phyloP scores from a whole-genome alignment of 1,140 invertebrate species.

The Zaprionus lachaisei region DNA sequence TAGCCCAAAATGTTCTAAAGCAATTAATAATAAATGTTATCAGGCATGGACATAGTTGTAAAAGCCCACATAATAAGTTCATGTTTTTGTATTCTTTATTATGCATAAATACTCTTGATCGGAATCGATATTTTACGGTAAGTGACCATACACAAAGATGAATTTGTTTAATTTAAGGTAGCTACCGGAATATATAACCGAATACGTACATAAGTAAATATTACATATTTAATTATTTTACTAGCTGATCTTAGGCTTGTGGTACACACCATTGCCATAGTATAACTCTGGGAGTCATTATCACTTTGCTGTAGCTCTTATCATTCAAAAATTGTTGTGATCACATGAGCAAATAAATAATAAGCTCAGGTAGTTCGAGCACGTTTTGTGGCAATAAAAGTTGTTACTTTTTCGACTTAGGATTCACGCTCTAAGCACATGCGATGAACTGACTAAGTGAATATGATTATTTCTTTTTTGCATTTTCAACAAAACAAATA shows the following conservation, averaged over 20 bases:
- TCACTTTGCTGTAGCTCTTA: neutral
- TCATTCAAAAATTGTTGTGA: neutral
- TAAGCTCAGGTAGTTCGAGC: neutral
- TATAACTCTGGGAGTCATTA: neutral
- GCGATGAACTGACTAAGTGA: neutral
- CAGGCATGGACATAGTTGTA: too few species aligned
- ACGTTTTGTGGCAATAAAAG: conserved; percentile 4
- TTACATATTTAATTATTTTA: neutral
- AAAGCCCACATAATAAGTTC: too few species aligned
- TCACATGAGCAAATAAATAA: conserved; percentile 8
- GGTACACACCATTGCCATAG: neutral
- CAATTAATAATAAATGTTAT: too few species aligned
- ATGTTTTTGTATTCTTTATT: too few species aligned
- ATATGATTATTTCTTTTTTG: neutral
- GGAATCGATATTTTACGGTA: too few species aligned
- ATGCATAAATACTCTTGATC: too few species aligned
- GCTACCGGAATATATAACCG: neutral
- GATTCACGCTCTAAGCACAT: neutral
- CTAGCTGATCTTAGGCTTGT: neutral
- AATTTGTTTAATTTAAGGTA: neutral
- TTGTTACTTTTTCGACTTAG: neutral
- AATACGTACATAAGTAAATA: neutral
- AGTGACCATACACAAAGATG: too few species aligned
- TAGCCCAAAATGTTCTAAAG: too few species aligned
- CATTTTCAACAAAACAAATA: neutral